Evolutionary conservation across 2,797 vertebrate genomes (phyloP), one percentile per base, ranked within the genome.

Genomic region (Furcifer pardalis): DNA sequence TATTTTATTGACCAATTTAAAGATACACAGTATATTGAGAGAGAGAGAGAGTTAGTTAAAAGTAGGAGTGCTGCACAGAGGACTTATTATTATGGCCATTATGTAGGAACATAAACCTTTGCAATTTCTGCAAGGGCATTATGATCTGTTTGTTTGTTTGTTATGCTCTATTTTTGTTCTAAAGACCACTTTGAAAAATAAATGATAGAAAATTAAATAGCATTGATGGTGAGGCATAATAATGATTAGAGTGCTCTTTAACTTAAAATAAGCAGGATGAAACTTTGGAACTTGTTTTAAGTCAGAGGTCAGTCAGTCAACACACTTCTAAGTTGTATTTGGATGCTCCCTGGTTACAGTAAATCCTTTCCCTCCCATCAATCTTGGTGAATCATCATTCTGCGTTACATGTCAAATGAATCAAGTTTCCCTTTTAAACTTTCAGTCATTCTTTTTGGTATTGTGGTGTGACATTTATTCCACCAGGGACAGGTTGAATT

Each of bases 401-500:
- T 84, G 1, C 63, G 71, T 74, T 89, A 60, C 21, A 2, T 88
- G 86, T 90, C 30, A 88, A 77, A 60, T 72, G 69, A 74, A 35
- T 89, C 32, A 40, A 37, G 79, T 44, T 63, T 69, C 44, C 68
- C 89, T 83, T 79, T 86, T 77, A 59, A 32, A 40, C 12, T 59
- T 72, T 37, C 23, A 75, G 19, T 37, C 3, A 35, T 81, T 46
- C 63, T 40, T 85, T 85, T 73, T 69, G 10, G 46, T 40, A 37
- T 85, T 9, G 0, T 85, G 71, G 49, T 62, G 35, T 62, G 81
- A 6, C 79, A 42, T 86, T 37, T 73, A 84, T 89, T 74, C 68
- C 32, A 3, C 52, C 86, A 23, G 78, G 86, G 75, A 65, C 40
- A 84, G 19, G 85, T 74, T n/a, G 77, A 83, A 35, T 81, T 81